Evolutionary conservation across 2,113 vertebrate genomes (phyloP).

Genomic region (Microtus montanus): DNA sequence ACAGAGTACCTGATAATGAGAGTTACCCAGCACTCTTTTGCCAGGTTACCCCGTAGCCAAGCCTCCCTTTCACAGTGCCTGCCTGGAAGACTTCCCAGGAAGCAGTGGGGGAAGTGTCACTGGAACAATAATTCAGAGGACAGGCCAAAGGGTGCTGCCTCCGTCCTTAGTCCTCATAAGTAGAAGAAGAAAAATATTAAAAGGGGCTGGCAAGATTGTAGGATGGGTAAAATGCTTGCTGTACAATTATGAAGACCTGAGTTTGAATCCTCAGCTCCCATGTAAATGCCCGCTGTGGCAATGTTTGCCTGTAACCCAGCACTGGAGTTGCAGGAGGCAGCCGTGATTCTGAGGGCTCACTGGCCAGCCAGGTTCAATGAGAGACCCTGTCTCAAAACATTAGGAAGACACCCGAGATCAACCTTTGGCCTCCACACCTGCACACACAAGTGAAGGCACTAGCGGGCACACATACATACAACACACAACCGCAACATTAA

Average conservation of each 20-base stretch:
- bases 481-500: neutral
- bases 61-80: neutral
- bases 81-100: conserved; percentile 3
- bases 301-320: neutral
- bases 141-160: neutral
- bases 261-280: neutral
- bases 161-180: neutral
- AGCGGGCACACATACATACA: neutral
- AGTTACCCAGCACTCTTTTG: neutral
- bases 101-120: neutral
- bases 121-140: neutral
- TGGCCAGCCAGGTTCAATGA: neutral
- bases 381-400: neutral
- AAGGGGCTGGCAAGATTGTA: too few relatives aligned
- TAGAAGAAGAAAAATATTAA: neutral
- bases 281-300: neutral
- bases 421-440: neutral
- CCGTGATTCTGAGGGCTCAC: neutral
- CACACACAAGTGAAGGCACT: neutral
- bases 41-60: neutral
- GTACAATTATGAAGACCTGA: neutral
- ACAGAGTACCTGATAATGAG: neutral
- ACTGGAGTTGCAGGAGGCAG: neutral
- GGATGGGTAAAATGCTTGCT: neutral
- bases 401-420: neutral